Percentiles rank a stretch among this genome's conserved stretches.
These are phyloP conservation scores for Epirrita christyi DNA, from an alignment of 2,888 invertebrate genomes.

Conservation along the genomic window DNA sequence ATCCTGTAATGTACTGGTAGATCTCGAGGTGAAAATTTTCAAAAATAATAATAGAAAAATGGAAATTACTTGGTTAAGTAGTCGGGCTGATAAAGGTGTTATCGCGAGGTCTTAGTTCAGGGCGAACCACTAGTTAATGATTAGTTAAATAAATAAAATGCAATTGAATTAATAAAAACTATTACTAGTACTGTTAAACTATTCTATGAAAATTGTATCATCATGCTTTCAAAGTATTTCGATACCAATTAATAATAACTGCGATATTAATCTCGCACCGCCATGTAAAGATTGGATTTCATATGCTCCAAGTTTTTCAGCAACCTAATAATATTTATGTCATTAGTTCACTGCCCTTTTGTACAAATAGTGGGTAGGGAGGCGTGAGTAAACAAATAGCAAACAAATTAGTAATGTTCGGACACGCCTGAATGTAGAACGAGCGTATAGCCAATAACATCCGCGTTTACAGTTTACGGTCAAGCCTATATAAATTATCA, in stretches of 20 bases:
- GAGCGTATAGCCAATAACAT: constrained; percentile 7
- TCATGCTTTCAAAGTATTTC: too few relatives aligned
- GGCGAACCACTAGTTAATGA: too few relatives aligned
- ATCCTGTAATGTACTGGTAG: too few relatives aligned
- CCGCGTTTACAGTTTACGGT: neutral
- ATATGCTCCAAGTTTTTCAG: constrained; percentile 8
- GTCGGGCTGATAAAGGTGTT: too few relatives aligned
- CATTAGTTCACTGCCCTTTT: constrained; percentile 11
- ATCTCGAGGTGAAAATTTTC: too few relatives aligned
- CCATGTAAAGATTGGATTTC: neutral
- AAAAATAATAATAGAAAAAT: too few relatives aligned
- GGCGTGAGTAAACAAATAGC: constrained; percentile 14
- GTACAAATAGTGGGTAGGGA: constrained; percentile 16
- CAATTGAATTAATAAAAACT: too few relatives aligned
- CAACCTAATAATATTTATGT: constrained; percentile 11
- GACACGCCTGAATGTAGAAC: constrained; percentile 17
- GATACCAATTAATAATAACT: neutral
- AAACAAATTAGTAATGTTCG: constrained; percentile 28
- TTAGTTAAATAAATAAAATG: too few relatives aligned
- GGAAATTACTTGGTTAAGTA: too few relatives aligned
- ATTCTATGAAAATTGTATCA: too few relatives aligned
- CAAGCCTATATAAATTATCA: neutral
- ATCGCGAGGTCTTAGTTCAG: too few relatives aligned
- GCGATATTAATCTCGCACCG: neutral
- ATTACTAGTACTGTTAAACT: too few relatives aligned